Conservation (phyloP, 2,888 invertebrate genomes). For the Mimas tiliae region DNA sequence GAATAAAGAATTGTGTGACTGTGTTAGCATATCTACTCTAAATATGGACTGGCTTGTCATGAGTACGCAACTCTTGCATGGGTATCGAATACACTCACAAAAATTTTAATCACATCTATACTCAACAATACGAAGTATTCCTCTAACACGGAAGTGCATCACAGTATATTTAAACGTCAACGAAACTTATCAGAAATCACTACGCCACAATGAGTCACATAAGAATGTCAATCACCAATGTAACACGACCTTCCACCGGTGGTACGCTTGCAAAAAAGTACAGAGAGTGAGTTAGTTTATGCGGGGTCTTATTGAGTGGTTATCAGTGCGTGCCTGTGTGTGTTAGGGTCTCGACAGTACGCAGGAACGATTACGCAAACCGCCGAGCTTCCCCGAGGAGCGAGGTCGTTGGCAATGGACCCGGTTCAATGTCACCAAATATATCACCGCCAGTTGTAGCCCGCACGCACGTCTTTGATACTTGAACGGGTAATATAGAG, state of each 20-base stretch:
- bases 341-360: constrained; percentile 46
- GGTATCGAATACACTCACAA: not conserved
- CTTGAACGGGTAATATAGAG: constrained; percentile 40
- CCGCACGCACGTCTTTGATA: constrained; percentile 55
- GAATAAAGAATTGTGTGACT: too few species aligned
- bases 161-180: constrained; percentile 3
- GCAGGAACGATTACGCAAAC: constrained; percentile 83
- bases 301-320: constrained; percentile 34
- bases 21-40: too few species aligned
- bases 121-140: not conserved
- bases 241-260: constrained; percentile 8
- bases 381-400: constrained; percentile 78
- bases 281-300: constrained; percentile 12
- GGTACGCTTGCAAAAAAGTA: constrained; percentile 11
- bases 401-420: constrained; percentile 85
- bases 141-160: constrained; percentile 10
- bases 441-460: constrained; percentile 71
- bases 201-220: constrained; percentile 12
- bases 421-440: constrained; percentile 85
- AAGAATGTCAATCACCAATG: constrained; percentile 18
- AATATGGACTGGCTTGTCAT: not conserved
- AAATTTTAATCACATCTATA: not conserved
- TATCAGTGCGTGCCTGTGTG: constrained; percentile 33
- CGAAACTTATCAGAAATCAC: constrained; percentile 22
- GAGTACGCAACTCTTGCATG: not conserved